Evolutionary conservation across 1,140 invertebrate genomes (phyloP).

Genomic region (Artemia franciscana): DNA sequence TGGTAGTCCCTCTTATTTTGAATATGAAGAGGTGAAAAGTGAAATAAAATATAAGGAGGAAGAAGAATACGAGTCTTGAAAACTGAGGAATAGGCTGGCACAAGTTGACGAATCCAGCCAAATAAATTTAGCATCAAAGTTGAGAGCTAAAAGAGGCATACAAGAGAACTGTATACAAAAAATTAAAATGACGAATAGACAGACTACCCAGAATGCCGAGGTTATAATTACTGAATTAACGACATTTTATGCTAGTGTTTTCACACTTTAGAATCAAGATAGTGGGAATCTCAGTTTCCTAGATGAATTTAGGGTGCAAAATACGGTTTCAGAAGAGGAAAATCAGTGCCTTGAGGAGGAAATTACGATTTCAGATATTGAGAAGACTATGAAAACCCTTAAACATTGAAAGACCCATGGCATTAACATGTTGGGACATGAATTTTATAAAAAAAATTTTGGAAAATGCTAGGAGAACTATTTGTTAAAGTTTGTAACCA

Average conservation of each 20-base stretch:
- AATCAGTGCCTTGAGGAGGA: neutral
- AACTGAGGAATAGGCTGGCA: neutral
- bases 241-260: neutral
- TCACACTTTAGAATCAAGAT: neutral
- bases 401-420: neutral
- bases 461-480: neutral
- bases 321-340: neutral
- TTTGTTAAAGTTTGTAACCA: neutral
- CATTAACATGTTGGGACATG: neutral
- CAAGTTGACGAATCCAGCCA: neutral
- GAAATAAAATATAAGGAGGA: neutral
- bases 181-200: neutral
- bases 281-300: neutral
- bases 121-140: neutral
- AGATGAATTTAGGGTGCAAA: neutral
- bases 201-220: neutral
- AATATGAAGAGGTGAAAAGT: too few species aligned
- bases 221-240: neutral
- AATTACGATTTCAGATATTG: neutral
- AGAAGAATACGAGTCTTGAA: neutral
- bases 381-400: neutral
- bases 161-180: conserved; percentile 5
- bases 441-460: neutral
- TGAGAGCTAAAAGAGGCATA: neutral
- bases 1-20: too few species aligned